Evolutionary conservation across 2,888 invertebrate genomes (phyloP).

Genomic region (Morpho helenor): DNA sequence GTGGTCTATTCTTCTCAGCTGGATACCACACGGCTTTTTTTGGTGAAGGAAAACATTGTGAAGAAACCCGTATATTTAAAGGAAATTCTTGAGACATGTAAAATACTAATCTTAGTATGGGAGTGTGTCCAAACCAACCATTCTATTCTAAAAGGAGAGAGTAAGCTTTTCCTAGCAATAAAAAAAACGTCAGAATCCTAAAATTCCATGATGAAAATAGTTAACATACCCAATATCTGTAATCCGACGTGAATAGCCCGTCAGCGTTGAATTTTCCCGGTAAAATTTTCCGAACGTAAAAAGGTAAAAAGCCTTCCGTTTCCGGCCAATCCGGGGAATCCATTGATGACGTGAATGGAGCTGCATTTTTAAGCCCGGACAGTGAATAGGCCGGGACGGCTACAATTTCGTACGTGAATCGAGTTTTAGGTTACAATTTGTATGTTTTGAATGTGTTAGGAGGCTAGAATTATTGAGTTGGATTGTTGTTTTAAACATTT

Average conservation of each 20-base stretch:
- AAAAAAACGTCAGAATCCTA: too few species aligned
- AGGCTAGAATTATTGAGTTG: background rate
- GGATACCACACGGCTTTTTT: too few species aligned
- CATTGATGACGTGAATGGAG: conserved; percentile 22
- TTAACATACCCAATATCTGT: background rate
- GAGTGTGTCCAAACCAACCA: too few species aligned
- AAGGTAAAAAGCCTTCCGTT: conserved; percentile 18
- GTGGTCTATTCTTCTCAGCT: too few species aligned
- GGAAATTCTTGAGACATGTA: too few species aligned
- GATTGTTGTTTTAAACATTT: too few species aligned
- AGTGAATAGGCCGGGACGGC: conserved; percentile 18
- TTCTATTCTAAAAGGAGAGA: background rate
- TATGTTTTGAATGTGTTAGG: conserved; percentile 8
- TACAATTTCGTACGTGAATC: conserved; percentile 23
- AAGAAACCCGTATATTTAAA: too few species aligned
- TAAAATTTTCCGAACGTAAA: conserved; percentile 23
- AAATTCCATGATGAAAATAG: too few species aligned
- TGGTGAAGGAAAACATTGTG: too few species aligned
- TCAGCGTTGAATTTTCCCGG: conserved; percentile 14
- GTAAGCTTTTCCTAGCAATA: background rate
- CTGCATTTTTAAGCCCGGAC: conserved; percentile 21
- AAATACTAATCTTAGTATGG: too few species aligned
- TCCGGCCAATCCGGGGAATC: conserved; percentile 19
- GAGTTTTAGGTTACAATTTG: conserved; percentile 15
- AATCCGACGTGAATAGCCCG: conserved; percentile 1